A percentile compares a stretch with the other conserved stretches of the same genome.
Conservation (phyloP, 2,113 vertebrate species). For the Taxidea taxus region DNA sequence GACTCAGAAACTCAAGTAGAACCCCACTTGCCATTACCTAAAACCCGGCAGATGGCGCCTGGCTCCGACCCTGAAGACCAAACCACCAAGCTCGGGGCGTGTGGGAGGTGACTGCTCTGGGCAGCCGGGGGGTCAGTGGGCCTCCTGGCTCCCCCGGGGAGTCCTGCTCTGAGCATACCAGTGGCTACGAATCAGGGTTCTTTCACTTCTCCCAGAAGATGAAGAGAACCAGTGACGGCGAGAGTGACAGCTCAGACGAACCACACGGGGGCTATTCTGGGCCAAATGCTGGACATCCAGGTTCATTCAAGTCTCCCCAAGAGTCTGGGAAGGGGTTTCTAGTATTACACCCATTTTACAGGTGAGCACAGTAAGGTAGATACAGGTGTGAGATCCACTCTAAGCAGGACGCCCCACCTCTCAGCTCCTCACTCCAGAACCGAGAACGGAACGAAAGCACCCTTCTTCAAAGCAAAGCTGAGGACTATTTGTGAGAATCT, state of each 20-base stretch:
- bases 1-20: neutral
- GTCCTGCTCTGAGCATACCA: neutral
- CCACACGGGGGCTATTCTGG: fast-evolving
- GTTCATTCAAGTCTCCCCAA: neutral
- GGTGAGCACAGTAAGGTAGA: neutral
- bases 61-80: neutral
- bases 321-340: neutral
- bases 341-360: neutral
- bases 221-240: neutral
- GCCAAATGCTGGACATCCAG: fast-evolving
- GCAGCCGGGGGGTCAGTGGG: neutral
- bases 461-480: neutral
- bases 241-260: fast-evolving
- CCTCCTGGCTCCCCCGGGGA: neutral
- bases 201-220: neutral
- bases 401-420: neutral
- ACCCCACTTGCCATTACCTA: neutral
- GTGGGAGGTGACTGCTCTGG: neutral
- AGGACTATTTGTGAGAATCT: neutral
- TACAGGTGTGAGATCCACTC: neutral
- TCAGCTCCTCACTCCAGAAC: too few species aligned
- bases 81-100: neutral
- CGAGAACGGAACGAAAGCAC: fast-evolving
- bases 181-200: neutral
- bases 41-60: neutral